A percentile compares a stretch with the other conserved stretches of the same genome.
Evolutionary conservation across 2,888 invertebrate genomes (phyloP).

Genomic region (Drosophila sordidula): DNA sequence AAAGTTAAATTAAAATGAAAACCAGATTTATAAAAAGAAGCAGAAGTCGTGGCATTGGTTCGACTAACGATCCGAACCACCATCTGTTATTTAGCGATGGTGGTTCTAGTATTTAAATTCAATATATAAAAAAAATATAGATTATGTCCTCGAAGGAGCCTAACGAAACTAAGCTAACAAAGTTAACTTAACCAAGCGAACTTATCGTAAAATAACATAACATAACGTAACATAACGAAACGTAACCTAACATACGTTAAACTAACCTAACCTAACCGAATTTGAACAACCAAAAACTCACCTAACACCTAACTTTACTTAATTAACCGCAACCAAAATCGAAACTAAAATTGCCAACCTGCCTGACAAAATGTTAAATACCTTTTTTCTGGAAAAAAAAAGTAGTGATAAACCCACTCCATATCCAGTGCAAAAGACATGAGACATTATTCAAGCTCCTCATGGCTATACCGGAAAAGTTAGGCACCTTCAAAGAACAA

Average conservation of each 20-base stretch:
- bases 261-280: background rate
- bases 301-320: background rate
- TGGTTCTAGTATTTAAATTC: no score
- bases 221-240: background rate
- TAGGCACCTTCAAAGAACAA: slow-evolving; percentile 11
- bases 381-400: background rate
- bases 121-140: no score
- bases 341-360: background rate
- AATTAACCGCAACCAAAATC: background rate
- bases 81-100: no score
- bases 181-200: no score
- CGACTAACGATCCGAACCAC: no score
- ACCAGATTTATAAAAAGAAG: no score
- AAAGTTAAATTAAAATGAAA: no score
- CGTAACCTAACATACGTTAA: background rate
- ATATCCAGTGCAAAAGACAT: background rate
- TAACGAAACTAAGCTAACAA: no score
- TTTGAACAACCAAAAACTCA: background rate
- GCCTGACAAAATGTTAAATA: background rate
- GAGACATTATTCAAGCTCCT: slow-evolving; percentile 7
- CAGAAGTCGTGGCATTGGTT: no score
- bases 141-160: no score
- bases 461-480: slow-evolving; percentile 4
- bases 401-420: background rate
- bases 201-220: background rate